These are phyloP conservation scores for Subacronicta megacephala DNA, from an alignment of 2,888 invertebrate species.

Conservation along the genomic window DNA sequence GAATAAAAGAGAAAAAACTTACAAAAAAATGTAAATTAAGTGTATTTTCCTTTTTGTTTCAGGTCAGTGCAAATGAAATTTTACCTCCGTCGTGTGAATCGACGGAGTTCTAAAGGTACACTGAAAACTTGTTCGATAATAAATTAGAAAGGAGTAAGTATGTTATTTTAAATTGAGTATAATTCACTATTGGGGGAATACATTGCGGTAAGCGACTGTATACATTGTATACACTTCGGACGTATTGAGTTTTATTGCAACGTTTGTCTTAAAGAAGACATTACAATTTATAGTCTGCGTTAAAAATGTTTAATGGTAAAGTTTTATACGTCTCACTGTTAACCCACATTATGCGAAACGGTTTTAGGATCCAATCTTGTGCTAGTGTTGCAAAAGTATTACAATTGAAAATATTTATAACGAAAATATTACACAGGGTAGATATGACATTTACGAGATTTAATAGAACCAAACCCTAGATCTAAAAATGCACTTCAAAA, in stretches of 20 bases:
- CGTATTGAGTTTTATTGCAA: constrained; percentile 27
- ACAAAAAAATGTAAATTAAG: not conserved
- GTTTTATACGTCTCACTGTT: constrained; percentile 15
- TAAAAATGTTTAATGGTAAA: constrained; percentile 9
- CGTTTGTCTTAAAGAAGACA: constrained; percentile 10
- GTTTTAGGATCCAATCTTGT: not conserved
- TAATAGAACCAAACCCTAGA: too few relatives aligned
- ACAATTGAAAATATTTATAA: too few relatives aligned
- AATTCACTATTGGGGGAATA: constrained; percentile 5
- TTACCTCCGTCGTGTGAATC: constrained; percentile 2
- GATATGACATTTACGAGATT: too few relatives aligned
- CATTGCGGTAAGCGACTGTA: constrained; percentile 9
- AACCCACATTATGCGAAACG: constrained; percentile 16
- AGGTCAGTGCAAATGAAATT: constrained; percentile 22
- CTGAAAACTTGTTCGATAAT: not conserved
- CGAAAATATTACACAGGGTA: too few relatives aligned
- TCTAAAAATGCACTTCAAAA: too few relatives aligned
- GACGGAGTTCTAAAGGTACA: not conserved
- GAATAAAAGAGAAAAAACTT: too few relatives aligned
- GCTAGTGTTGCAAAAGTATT: not conserved
- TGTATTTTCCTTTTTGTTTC: constrained; percentile 12
- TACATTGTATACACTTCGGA: constrained; percentile 1
- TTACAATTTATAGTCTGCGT: constrained; percentile 14
- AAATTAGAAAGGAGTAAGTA: constrained; percentile 18
- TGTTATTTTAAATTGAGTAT: constrained; percentile 19